Conservation (phyloP, 2,888 invertebrate genomes). For the Syrista parreyssii region DNA sequence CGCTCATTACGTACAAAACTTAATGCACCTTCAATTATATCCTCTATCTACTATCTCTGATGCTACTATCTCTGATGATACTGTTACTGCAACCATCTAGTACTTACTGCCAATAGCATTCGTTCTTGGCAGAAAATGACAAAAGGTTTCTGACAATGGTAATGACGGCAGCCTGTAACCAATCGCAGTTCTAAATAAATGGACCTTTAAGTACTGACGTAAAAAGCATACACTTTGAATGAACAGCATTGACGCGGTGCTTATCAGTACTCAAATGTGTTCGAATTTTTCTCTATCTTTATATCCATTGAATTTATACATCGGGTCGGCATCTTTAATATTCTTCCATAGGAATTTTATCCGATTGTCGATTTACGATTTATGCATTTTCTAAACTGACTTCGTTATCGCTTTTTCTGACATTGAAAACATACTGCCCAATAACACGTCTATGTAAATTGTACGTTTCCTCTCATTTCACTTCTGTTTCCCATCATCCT, state of each 20-base stretch:
- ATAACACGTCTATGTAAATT: neutral
- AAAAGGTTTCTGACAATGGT: neutral
- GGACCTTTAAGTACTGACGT: neutral
- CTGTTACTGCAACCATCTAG: neutral
- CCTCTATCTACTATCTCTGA: neutral
- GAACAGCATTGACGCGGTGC: neutral
- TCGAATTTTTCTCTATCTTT: neutral
- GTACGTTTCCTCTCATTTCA: neutral
- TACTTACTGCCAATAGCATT: neutral
- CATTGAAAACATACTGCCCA: neutral
- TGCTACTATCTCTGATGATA: neutral
- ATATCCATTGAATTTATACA: neutral
- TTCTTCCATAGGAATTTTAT: neutral
- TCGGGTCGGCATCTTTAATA: neutral
- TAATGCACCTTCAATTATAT: neutral
- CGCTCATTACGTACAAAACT: neutral
- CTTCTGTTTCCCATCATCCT: neutral
- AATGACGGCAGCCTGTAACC: neutral
- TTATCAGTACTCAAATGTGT: neutral
- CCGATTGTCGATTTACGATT: neutral
- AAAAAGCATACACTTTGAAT: neutral
- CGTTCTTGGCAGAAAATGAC: neutral
- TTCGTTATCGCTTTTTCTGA: neutral
- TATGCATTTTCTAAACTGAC: neutral
- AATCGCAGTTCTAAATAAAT: neutral